A percentile compares a stretch with the other conserved stretches of the same genome.
phyloP scores from a whole-genome alignment of 2,888 invertebrate genomes.

The Acrocyrtus sp. region DNA sequence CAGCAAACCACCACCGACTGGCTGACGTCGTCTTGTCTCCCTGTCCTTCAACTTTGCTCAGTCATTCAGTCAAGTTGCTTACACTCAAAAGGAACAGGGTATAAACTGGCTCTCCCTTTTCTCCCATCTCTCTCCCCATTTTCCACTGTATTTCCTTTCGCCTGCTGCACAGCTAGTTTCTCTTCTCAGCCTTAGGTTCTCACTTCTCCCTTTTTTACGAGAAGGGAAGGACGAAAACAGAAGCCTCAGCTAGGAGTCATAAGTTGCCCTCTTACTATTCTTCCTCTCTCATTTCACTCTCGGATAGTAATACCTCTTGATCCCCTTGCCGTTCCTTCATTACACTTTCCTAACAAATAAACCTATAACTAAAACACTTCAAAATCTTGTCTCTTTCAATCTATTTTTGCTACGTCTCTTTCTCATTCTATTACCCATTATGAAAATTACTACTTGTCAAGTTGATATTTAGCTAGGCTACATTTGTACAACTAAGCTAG shows the following conservation, averaged over 20 bases:
- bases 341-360: slow-evolving; percentile 1
- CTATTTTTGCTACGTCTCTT: slow-evolving; percentile 9
- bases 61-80: slow-evolving; percentile 48
- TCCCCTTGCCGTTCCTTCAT: slow-evolving; percentile 32
- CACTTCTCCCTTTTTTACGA: too few relatives aligned
- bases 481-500: slow-evolving; percentile 24
- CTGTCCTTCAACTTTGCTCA: slow-evolving; percentile 50
- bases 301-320: slow-evolving; percentile 44
- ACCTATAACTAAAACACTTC: slow-evolving; percentile 20
- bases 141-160: neutral
- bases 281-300: slow-evolving; percentile 31
- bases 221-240: slow-evolving; percentile 9
- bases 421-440: slow-evolving; percentile 6
- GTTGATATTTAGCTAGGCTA: slow-evolving; percentile 23
- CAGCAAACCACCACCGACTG: slow-evolving; percentile 23
- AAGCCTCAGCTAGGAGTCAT: slow-evolving; percentile 3
- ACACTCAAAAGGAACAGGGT: slow-evolving; percentile 43
- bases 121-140: slow-evolving; percentile 11
- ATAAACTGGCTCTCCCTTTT: slow-evolving; percentile 26
- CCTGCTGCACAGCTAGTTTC: slow-evolving; percentile 3
- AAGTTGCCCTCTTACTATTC: slow-evolving; percentile 43
- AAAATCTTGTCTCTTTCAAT: slow-evolving; percentile 3
- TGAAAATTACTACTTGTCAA: slow-evolving; percentile 33
- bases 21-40: slow-evolving; percentile 41
- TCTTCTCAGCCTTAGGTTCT: too few relatives aligned